Evolutionary conservation across 2,888 invertebrate species (phyloP).

Genomic region (Lepidonotus clava): DNA sequence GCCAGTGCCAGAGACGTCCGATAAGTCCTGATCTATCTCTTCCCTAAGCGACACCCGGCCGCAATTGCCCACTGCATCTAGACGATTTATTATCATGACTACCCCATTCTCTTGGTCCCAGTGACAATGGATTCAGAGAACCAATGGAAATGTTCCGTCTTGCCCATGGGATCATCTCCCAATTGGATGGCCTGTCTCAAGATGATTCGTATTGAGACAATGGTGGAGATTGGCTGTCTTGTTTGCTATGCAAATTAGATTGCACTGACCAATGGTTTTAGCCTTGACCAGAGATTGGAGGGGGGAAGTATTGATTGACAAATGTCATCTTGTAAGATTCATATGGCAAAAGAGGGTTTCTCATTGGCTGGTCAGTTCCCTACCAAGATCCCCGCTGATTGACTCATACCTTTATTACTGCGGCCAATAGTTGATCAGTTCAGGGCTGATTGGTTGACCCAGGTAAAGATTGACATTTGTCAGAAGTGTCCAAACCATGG

Average conservation of each 20-base stretch:
- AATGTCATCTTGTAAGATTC: not conserved
- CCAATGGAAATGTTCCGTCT: not conserved
- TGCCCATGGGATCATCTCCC: not conserved
- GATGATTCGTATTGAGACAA: not conserved
- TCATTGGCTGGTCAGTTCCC: no score
- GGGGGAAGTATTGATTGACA: not conserved
- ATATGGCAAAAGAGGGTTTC: not conserved
- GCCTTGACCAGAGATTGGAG: not conserved
- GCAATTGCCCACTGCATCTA: not conserved
- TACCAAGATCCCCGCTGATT: no score
- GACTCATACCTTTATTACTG: no score
- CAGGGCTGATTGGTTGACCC: no score
- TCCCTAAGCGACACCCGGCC: not conserved
- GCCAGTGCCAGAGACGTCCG: not conserved
- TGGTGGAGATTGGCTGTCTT: not conserved
- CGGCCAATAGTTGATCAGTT: no score
- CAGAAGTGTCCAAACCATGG: no score
- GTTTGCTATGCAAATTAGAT: not conserved
- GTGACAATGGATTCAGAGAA: not conserved
- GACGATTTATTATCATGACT: not conserved
- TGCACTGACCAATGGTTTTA: not conserved
- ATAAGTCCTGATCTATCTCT: slow-evolving; percentile 21
- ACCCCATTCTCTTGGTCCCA: not conserved
- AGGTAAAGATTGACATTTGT: not conserved
- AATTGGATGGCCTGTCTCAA: not conserved